These are phyloP conservation scores for Galeopsomyia nigrocyanea DNA, from an alignment of 2,888 invertebrate genomes.

Conservation along the genomic window DNA sequence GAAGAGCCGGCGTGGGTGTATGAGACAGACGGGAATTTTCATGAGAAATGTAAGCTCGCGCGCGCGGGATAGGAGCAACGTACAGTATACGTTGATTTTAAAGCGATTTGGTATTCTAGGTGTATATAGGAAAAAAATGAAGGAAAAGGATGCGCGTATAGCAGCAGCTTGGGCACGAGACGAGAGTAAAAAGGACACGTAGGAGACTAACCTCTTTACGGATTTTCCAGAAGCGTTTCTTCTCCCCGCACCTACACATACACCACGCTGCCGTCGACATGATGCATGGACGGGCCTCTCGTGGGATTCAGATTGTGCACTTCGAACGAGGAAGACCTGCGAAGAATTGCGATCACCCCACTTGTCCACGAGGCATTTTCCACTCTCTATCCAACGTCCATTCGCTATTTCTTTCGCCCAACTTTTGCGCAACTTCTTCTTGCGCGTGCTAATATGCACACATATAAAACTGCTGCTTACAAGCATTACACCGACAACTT, in stretches of 20 bases:
- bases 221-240: slow-evolving; percentile 49
- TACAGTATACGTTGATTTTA: slow-evolving; percentile 40
- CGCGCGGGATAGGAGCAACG: too few species aligned
- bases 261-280: slow-evolving; percentile 41
- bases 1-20: too few species aligned
- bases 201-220: slow-evolving; percentile 49
- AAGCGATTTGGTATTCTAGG: slow-evolving; percentile 51
- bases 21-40: too few species aligned
- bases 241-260: slow-evolving; percentile 17
- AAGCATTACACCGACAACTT: too few species aligned
- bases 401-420: neutral
- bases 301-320: slow-evolving; percentile 48
- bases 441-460: too few species aligned
- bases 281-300: slow-evolving; percentile 48
- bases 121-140: slow-evolving; percentile 48
- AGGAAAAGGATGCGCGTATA: slow-evolving; percentile 45
- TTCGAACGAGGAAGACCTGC: slow-evolving; percentile 30
- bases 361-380: slow-evolving; percentile 13
- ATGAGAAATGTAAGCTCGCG: too few species aligned
- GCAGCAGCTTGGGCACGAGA: slow-evolving; percentile 34
- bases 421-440: neutral
- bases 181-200: slow-evolving; percentile 49
- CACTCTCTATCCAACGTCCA: neutral
- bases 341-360: slow-evolving; percentile 35
- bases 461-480: too few species aligned